Evolutionary conservation across 2,113 vertebrate species (phyloP).

Genomic region (Madoqua kirkii): DNA sequence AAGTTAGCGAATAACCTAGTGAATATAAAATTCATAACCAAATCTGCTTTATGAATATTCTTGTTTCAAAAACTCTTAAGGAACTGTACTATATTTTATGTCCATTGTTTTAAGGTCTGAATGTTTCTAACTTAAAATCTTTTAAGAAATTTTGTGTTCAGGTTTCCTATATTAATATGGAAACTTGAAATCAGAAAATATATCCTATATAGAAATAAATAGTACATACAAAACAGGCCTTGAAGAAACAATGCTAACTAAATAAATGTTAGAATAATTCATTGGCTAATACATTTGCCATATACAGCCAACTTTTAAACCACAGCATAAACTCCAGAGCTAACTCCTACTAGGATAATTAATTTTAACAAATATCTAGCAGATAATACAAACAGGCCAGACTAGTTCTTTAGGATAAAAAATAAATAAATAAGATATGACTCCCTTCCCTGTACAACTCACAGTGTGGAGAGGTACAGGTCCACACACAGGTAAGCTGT

Average conservation of each 20-base stretch:
- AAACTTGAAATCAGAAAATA: not conserved
- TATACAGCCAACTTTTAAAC: not conserved
- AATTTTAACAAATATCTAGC: not conserved
- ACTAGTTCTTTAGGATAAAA: not conserved
- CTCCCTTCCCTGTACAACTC: not conserved
- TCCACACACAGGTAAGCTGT: not conserved
- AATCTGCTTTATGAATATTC: not conserved
- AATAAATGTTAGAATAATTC: not conserved
- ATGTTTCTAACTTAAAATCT: not conserved
- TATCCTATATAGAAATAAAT: not conserved
- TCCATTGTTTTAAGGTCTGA: not conserved
- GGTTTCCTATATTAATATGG: not conserved
- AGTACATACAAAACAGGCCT: not conserved
- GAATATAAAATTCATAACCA: not conserved
- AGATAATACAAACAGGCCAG: not conserved
- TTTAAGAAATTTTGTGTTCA: not conserved
- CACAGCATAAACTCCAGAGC: not conserved
- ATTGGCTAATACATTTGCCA: not conserved
- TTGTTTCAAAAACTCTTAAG: not conserved
- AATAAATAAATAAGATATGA: not conserved
- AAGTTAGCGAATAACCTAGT: not conserved
- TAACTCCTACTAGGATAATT: not conserved
- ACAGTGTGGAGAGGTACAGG: not conserved
- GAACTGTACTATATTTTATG: not conserved
- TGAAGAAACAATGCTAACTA: not conserved